Conservation (phyloP, 2,113 vertebrate species). For the Pollimyrus isidori region DNA sequence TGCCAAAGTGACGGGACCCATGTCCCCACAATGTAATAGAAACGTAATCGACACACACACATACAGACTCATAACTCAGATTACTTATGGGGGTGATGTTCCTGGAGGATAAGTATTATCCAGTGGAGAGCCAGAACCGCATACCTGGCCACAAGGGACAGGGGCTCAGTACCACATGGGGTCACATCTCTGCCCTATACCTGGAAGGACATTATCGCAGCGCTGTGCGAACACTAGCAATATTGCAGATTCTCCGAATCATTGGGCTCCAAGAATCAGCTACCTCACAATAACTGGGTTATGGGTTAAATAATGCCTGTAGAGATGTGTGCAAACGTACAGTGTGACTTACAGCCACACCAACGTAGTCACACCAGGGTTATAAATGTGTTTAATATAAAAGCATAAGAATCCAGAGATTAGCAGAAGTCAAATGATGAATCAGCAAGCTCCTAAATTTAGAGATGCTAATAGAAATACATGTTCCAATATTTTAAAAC, state of each 20-base stretch:
- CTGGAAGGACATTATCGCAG: not conserved
- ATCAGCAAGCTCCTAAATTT: not conserved
- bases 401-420: not conserved
- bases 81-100: not conserved
- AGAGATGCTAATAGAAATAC: not conserved
- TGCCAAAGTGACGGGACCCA: too few relatives aligned
- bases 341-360: not conserved
- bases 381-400: slow-evolving; percentile 2
- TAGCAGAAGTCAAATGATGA: not conserved
- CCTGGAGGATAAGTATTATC: not conserved
- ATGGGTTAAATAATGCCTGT: not conserved
- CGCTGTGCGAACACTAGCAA: not conserved
- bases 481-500: not conserved
- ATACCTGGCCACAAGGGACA: not conserved
- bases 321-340: not conserved
- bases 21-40: too few relatives aligned
- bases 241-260: not conserved
- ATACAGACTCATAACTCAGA: not conserved
- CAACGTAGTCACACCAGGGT: not conserved
- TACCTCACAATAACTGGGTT: not conserved
- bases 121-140: not conserved
- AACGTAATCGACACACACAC: not conserved
- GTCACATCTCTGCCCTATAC: not conserved
- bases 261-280: not conserved
- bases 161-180: not conserved